phyloP scores from a whole-genome alignment of 2,888 invertebrate genomes.

The Drosophila trichaetosa region DNA sequence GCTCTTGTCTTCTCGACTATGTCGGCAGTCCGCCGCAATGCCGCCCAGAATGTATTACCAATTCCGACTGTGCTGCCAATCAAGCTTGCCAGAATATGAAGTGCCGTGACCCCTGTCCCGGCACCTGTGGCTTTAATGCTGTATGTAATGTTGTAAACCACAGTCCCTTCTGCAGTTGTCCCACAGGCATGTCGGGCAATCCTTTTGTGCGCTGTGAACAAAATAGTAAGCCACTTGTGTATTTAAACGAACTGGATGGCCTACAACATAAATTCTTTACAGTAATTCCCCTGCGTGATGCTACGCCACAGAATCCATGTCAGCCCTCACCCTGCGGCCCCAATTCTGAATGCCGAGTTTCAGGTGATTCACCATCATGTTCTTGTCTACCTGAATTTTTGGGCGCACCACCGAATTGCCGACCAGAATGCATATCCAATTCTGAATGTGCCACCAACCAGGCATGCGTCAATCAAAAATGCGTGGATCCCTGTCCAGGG shows the following conservation, averaged over 20 bases:
- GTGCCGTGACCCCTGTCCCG: conserved; percentile 91
- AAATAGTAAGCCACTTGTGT: conserved; percentile 76
- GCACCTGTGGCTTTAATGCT: conserved; percentile 90
- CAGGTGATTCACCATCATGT: conserved; percentile 85
- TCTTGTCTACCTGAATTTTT: conserved; percentile 87
- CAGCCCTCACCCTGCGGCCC: conserved; percentile 90
- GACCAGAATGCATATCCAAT: conserved; percentile 88
- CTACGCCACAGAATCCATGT: conserved; percentile 86
- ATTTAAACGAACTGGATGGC: neutral
- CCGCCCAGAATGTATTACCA: conserved; percentile 90
- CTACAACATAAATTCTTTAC: conserved; percentile 33
- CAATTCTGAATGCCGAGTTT: conserved; percentile 88
- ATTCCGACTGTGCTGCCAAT: conserved; percentile 89
- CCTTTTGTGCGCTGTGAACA: conserved; percentile 87
- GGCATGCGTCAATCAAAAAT: conserved; percentile 87
- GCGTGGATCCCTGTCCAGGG: conserved; percentile 87
- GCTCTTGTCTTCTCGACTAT: conserved; percentile 88
- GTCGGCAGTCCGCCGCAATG: conserved; percentile 90
- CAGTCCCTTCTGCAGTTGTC: conserved; percentile 90
- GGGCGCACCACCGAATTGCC: conserved; percentile 88
- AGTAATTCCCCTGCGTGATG: conserved; percentile 71
- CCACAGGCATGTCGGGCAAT: conserved; percentile 89
- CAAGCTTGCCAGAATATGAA: conserved; percentile 90
- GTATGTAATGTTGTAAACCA: conserved; percentile 90
- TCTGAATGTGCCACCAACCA: conserved; percentile 87